Evolutionary conservation across 2,888 invertebrate genomes (phyloP).

Genomic region (Conomelus anceps): DNA sequence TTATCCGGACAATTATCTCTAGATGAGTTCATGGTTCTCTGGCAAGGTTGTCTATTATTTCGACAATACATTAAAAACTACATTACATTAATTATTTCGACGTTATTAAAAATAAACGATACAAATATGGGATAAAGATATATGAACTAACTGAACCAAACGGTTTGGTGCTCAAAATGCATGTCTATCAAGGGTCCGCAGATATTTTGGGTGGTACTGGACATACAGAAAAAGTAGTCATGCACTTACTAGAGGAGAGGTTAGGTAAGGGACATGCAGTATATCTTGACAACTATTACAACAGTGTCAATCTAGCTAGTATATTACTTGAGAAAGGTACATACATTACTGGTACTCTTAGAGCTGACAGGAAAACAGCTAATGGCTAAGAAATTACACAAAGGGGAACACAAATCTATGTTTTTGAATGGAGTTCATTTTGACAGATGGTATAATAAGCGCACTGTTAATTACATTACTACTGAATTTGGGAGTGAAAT

Average conservation of each 20-base stretch:
- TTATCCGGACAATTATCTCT: neutral
- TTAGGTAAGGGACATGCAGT: constrained; percentile 6
- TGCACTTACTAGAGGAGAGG: constrained; percentile 3
- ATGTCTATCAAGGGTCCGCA: neutral
- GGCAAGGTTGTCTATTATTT: neutral
- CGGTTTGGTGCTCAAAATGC: neutral
- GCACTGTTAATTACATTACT: neutral
- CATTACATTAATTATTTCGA: too few relatives aligned
- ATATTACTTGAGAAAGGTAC: neutral
- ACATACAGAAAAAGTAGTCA: constrained; percentile 11
- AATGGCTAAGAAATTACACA: neutral
- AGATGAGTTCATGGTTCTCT: neutral
- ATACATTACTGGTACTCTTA: neutral
- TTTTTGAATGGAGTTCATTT: neutral
- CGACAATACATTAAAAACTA: neutral
- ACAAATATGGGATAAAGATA: too few relatives aligned
- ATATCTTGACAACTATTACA: constrained; percentile 18
- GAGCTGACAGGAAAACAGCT: too few relatives aligned
- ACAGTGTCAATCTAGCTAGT: neutral
- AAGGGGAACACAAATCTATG: neutral
- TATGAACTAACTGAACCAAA: neutral
- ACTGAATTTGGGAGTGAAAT: neutral
- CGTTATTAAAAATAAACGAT: too few relatives aligned
- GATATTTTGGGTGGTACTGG: neutral
- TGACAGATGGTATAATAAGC: neutral